These are phyloP conservation scores for Tipula vernalis DNA, from an alignment of 2,888 invertebrate species.

Conservation along the genomic window DNA sequence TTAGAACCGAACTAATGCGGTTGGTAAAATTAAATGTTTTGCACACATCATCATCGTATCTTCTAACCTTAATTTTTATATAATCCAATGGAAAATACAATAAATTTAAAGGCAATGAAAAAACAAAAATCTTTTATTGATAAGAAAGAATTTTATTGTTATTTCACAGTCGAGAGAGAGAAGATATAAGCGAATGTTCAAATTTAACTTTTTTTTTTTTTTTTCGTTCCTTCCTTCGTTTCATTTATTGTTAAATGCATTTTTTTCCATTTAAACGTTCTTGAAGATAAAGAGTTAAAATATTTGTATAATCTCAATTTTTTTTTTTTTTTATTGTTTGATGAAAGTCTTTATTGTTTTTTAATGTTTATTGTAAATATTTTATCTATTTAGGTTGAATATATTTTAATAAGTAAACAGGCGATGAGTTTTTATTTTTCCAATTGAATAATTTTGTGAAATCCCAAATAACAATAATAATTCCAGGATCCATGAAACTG, in stretches of 20 bases:
- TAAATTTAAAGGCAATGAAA: background rate
- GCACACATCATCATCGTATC: background rate
- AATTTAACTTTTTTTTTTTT: background rate
- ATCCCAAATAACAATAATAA: background rate
- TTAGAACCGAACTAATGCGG: background rate
- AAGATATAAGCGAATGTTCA: background rate
- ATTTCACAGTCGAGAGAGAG: background rate
- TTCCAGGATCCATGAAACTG: background rate
- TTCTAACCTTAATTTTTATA: background rate
- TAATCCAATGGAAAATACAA: background rate
- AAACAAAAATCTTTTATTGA: background rate
- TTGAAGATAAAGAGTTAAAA: background rate
- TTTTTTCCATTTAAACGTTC: background rate
- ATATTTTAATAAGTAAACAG: background rate
- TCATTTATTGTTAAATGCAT: background rate
- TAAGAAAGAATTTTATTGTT: constrained; percentile 4
- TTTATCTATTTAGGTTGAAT: constrained; percentile 4
- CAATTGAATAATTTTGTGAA: background rate
- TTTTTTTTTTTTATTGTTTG: background rate
- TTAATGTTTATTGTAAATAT: background rate
- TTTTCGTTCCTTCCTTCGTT: background rate
- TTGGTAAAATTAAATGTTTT: background rate
- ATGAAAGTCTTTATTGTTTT: constrained; percentile 1
- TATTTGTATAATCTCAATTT: constrained; percentile 4
- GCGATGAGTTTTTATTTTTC: background rate